phyloP scores from a whole-genome alignment of 2,888 invertebrate species.

The Chymomyza amoena region DNA sequence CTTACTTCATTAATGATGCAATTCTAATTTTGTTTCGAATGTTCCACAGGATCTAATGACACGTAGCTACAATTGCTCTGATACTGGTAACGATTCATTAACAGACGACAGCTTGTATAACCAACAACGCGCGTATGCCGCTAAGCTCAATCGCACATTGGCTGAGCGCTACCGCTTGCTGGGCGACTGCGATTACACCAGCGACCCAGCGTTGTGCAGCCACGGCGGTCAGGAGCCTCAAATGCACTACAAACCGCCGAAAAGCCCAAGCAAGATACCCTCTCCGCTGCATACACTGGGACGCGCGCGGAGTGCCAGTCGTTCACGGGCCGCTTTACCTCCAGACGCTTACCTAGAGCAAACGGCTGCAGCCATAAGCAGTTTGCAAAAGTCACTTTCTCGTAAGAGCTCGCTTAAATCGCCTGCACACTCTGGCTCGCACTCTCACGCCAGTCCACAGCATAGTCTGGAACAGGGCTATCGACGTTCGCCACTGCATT shows the following conservation, averaged over 20 bases:
- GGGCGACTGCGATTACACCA: constrained; percentile 77
- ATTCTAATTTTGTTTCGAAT: too few species aligned
- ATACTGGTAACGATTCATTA: constrained; percentile 66
- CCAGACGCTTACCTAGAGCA: constrained; percentile 81
- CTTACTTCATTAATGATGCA: too few species aligned
- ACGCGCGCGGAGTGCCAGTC: constrained; percentile 78
- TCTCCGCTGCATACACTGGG: constrained; percentile 86
- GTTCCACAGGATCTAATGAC: constrained; percentile 73
- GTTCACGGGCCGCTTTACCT: constrained; percentile 77
- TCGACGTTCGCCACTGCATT: constrained; percentile 64
- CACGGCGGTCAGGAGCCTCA: constrained; percentile 27
- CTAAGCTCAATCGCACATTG: constrained; percentile 66
- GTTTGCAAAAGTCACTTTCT: constrained; percentile 74
- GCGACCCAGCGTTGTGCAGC: constrained; percentile 75
- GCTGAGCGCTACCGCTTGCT: constrained; percentile 75
- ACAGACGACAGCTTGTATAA: constrained; percentile 75
- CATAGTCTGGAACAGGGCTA: constrained; percentile 66
- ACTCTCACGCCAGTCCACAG: constrained; percentile 75
- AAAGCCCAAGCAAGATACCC: constrained; percentile 86
- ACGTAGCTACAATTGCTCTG: constrained; percentile 77
- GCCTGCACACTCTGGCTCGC: constrained; percentile 65
- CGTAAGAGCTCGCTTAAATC: constrained; percentile 77
- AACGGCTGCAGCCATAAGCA: constrained; percentile 78
- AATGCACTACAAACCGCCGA: constrained; percentile 74
- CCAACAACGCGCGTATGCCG: constrained; percentile 55